phyloP scores from a whole-genome alignment of 2,888 invertebrate genomes.

The Agonopterix subpropinquella region DNA sequence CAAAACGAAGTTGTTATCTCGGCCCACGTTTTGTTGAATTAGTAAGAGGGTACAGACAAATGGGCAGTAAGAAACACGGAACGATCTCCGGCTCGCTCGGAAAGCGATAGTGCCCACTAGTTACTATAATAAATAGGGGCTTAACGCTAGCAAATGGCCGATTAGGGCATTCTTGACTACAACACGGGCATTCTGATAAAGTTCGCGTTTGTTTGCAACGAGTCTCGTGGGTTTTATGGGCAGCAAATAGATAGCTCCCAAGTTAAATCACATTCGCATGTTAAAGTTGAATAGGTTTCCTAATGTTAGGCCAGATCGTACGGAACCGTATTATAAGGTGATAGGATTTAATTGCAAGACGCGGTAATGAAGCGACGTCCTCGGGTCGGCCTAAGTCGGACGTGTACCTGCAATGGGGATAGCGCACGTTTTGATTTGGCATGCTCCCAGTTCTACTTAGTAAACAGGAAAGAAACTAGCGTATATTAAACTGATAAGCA shows the following conservation, averaged over 20 bases:
- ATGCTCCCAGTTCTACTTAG: too few species aligned
- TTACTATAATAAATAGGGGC: slow-evolving; percentile 65
- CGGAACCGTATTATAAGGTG: too few species aligned
- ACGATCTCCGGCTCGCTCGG: slow-evolving; percentile 46
- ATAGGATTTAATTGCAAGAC: too few species aligned
- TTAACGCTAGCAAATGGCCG: slow-evolving; percentile 61
- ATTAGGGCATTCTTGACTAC: slow-evolving; percentile 65
- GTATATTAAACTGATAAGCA: too few species aligned
- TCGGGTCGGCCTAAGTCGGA: too few species aligned
- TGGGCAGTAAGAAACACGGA: slow-evolving; percentile 51
- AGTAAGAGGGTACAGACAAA: slow-evolving; percentile 63
- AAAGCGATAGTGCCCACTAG: slow-evolving; percentile 66
- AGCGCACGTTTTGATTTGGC: too few species aligned
- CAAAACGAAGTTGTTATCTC: slow-evolving; percentile 52
- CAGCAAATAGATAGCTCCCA: slow-evolving; percentile 43
- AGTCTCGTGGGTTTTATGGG: slow-evolving; percentile 51
- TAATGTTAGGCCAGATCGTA: too few species aligned
- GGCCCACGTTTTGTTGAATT: slow-evolving; percentile 59
- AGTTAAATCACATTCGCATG: slow-evolving; percentile 42
- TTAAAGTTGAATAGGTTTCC: slow-evolving; percentile 4
- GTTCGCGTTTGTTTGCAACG: slow-evolving; percentile 60
- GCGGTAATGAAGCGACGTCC: too few species aligned
- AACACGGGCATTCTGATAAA: slow-evolving; percentile 63
- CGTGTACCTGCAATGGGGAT: too few species aligned
- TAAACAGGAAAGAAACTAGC: too few species aligned